phyloP scores from a whole-genome alignment of 2,113 vertebrate genomes.

The Lutjanus erythropterus region DNA sequence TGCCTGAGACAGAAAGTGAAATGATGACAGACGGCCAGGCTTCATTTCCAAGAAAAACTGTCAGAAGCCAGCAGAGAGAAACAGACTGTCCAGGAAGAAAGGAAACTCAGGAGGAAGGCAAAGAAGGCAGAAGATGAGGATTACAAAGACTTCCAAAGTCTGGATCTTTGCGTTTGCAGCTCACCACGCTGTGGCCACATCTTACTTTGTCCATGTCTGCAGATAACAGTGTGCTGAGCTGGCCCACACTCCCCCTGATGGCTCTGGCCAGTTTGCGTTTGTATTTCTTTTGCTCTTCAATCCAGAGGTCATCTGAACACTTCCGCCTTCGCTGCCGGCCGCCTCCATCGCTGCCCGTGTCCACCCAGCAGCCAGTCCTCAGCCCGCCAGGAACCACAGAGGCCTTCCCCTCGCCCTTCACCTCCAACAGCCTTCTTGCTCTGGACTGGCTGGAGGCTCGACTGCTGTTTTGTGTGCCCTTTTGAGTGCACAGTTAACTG shows the following conservation, averaged over 20 bases:
- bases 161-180: constrained; percentile 18
- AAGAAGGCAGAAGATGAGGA: constrained; percentile 20
- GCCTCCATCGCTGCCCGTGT: constrained; percentile 23
- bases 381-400: constrained; percentile 62
- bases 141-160: not conserved
- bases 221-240: constrained; percentile 51
- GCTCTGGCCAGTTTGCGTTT: constrained; percentile 82
- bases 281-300: constrained; percentile 85
- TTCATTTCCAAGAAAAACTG: not conserved
- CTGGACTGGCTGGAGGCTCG: constrained; percentile 64
- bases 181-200: constrained; percentile 9
- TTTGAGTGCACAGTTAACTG: constrained; percentile 69
- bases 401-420: constrained; percentile 40
- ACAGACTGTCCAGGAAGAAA: constrained; percentile 6
- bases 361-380: constrained; percentile 48
- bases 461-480: constrained; percentile 73
- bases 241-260: constrained; percentile 73
- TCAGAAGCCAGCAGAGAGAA: constrained; percentile 12
- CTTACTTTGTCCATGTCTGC: constrained; percentile 87
- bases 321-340: constrained; percentile 63
- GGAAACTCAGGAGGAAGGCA: constrained; percentile 9
- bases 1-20: constrained; percentile 11
- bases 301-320: constrained; percentile 90
- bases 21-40: not conserved
- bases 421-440: constrained; percentile 64